These are phyloP conservation scores for Lepisosteus osseus DNA, from an alignment of 2,113 vertebrate genomes.

Conservation along the genomic window DNA sequence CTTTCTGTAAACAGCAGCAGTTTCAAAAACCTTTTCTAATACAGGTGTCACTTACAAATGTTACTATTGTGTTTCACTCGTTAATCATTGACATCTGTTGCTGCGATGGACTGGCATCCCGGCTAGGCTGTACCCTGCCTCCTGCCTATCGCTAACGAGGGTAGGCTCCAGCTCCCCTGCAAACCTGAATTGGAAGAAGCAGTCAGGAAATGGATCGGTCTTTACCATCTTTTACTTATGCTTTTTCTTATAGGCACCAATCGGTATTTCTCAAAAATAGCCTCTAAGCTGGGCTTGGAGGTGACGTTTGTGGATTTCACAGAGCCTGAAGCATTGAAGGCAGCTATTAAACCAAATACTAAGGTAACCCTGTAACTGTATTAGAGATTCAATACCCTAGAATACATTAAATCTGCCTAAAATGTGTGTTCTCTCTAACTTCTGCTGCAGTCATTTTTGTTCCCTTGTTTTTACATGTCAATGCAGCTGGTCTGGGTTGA, in stretches of 20 bases:
- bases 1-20: too few species aligned
- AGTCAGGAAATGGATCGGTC: too few species aligned
- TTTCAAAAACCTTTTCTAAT: too few species aligned
- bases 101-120: too few species aligned
- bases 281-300: conserved; percentile 66
- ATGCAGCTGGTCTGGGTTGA: conserved; percentile 89
- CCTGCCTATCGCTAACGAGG: too few species aligned
- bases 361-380: conserved; percentile 67
- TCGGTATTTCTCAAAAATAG: conserved; percentile 78
- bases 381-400: background rate
- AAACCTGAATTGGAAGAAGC: too few species aligned
- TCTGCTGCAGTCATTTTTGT: background rate
- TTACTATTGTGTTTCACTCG: too few species aligned
- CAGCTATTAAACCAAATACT: conserved; percentile 80
- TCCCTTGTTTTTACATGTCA: background rate
- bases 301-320: conserved; percentile 78
- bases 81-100: too few species aligned
- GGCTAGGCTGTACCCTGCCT: too few species aligned
- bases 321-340: conserved; percentile 66
- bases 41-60: too few species aligned
- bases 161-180: too few species aligned
- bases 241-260: conserved; percentile 72
- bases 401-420: too few species aligned
- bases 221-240: background rate
- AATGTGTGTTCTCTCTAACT: background rate